Evolutionary conservation across 2,888 invertebrate species (phyloP).

Genomic region (Dynastes grantii): DNA sequence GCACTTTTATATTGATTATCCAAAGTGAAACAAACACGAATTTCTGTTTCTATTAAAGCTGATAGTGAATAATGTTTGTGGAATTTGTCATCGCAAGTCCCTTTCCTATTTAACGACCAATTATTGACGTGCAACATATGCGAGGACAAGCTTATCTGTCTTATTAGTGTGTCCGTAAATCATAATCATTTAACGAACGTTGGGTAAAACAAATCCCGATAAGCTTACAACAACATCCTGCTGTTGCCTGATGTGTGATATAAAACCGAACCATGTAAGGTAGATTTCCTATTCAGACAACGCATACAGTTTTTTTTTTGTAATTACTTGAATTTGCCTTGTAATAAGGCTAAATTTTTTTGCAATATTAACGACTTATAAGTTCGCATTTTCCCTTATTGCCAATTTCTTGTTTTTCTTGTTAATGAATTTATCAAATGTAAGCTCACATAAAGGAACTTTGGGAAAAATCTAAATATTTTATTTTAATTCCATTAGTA

Average conservation of each 20-base stretch:
- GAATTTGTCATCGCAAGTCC: constrained; percentile 19
- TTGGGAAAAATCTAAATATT: too few species aligned
- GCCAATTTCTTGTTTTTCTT: too few species aligned
- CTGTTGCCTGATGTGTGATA: neutral
- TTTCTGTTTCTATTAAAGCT: neutral
- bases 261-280: neutral
- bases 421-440: too few species aligned
- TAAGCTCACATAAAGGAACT: too few species aligned
- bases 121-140: constrained; percentile 6
- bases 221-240: constrained; percentile 10
- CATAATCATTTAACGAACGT: constrained; percentile 10
- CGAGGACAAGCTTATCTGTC: constrained; percentile 21
- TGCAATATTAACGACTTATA: too few species aligned
- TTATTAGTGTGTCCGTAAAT: constrained; percentile 26
- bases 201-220: constrained; percentile 8
- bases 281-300: too few species aligned
- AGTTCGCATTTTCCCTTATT: too few species aligned
- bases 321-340: neutral
- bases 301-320: neutral
- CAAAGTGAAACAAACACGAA: too few species aligned
- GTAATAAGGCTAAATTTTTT: too few species aligned
- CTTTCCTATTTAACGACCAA: constrained; percentile 6
- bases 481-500: too few species aligned
- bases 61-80: constrained; percentile 20
- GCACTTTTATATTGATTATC: too few species aligned